Base-by-base conservation (phyloP, 2,888 invertebrate genomes). In the Cheilosia urbana region DNA sequence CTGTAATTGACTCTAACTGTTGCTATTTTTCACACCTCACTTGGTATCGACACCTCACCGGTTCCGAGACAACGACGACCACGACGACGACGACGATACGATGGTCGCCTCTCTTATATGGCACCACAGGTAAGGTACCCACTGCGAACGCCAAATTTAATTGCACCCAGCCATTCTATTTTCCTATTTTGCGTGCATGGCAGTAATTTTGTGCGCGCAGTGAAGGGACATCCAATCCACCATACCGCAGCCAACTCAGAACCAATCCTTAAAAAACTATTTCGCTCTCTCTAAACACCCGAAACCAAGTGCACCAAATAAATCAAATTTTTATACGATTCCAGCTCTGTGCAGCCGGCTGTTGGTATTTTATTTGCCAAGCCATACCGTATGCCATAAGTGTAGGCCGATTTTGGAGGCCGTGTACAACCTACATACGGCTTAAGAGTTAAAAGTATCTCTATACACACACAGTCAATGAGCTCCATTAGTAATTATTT, bases 371-470 rank as follows among this genome's bases (percentile, higher is more conserved):
- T n/a, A 13, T 51, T 4, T 51, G 5, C 13, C 24, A 13, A 24
- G 15, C 27, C 51, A 21, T 37, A 0, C 27, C 27, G n/a, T n/a
- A 27, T 30, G 51, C 63, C 68, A 75, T 66, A 60, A 42, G 75
- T 80, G 80, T 84, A 80, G 80, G 84, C 65, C 30, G 80, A 60
- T 55, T 80, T 84, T 76, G 84, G 84, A 80, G 84, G 84, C 80
- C 84, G 75, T 66, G 21, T 24, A 68, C 37, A 47, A 58, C 84
- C 79, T 78, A 79, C 84, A 45, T 71, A 42, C 30, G 30, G 21
- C 42, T 27, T 34, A 13, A 6, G 21, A 24, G 37, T 51, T 30
- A 30, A 30, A 9, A 9, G 30, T 30, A 9, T 9, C 34, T 60
- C 60, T 15, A 24, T 49, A 51, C 7, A 63, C 76, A 57, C 49